Base-by-base conservation (phyloP, 2,113 vertebrate species). In the Heterotis niloticus region DNA sequence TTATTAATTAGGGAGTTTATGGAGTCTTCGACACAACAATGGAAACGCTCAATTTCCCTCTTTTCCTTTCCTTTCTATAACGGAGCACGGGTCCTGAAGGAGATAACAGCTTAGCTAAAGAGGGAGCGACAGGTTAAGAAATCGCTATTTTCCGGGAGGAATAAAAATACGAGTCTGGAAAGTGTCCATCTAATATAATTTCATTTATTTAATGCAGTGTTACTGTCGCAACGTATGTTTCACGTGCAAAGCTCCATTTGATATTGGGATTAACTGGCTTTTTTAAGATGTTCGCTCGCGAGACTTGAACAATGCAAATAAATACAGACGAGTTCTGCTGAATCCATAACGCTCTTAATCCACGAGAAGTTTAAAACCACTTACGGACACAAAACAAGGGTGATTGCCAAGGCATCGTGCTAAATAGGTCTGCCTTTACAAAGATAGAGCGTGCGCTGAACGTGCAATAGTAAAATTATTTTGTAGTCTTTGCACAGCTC, bases 211-310 rank as follows among this genome's bases (percentile, higher is more conserved):
- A 86, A 88, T 82, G 67, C 78, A 74, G 79, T 80, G 86, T 87
- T 83, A 86, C 85, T 87, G 88, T 62, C 59, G 3, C 3, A 62
- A 54, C 34, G 69, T 24, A 23, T 52, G 18, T 72, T 90, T 86
- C 88, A 68, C 80, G 82, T 80, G 81, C 80, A 88, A 88, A 89
- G 86, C 87, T 89, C 86, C 88, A 90, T 88, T 88, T 59, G 24
- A 74, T 74, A 17, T 65, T 24, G 17, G 54, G 54, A 74, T 59
- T 59, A 28, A 23, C 26, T 74, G 59, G 1, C 59, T 62, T 54
- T 74, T 56, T 52, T 80, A 72, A 44, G 84, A 80, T 17, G 10
- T 75, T 10, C 28, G n/a, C 5, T 12, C 17, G 5, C 1, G 23
- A 51, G n/a, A 28, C 51, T 54, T 67, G 66, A n/a, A 18, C 12